Evolutionary conservation across 2,888 invertebrate genomes (phyloP).

Genomic region (Philaethria dido): DNA sequence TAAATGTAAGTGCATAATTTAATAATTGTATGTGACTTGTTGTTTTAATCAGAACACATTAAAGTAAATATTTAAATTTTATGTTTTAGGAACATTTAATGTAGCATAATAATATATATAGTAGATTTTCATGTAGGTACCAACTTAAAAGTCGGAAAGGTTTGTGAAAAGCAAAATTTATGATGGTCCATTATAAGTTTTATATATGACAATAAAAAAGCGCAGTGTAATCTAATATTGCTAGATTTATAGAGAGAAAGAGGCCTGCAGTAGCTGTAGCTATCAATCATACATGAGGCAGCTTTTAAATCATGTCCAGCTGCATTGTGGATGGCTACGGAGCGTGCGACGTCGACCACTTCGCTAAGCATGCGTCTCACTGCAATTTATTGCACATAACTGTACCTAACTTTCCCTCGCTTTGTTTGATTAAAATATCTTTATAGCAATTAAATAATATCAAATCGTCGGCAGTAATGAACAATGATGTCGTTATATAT

Average conservation of each 20-base stretch:
- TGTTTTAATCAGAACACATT: no score
- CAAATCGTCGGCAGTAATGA: not conserved
- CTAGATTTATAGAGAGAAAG: slow-evolving; percentile 1
- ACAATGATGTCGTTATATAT: not conserved
- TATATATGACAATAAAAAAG: not conserved
- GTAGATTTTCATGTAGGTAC: no score
- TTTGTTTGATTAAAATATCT: slow-evolving; percentile 49
- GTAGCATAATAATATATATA: no score
- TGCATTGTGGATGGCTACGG: slow-evolving; percentile 48
- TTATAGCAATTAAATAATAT: slow-evolving; percentile 21
- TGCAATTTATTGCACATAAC: slow-evolving; percentile 56
- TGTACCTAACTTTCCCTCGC: slow-evolving; percentile 55
- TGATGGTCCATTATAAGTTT: not conserved
- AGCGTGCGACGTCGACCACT: slow-evolving; percentile 44
- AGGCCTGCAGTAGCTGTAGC: slow-evolving; percentile 16
- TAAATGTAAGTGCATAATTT: not conserved
- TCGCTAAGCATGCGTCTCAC: slow-evolving; percentile 50
- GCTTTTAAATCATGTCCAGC: slow-evolving; percentile 43
- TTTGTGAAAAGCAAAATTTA: not conserved
- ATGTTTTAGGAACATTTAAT: no score
- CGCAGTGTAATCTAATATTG: not conserved
- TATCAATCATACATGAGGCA: slow-evolving; percentile 39
- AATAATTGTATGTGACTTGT: not conserved
- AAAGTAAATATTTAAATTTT: no score
- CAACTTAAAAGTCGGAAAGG: no score